Conservation (phyloP, 2,888 invertebrate species). For the Napeogenes inachia region DNA sequence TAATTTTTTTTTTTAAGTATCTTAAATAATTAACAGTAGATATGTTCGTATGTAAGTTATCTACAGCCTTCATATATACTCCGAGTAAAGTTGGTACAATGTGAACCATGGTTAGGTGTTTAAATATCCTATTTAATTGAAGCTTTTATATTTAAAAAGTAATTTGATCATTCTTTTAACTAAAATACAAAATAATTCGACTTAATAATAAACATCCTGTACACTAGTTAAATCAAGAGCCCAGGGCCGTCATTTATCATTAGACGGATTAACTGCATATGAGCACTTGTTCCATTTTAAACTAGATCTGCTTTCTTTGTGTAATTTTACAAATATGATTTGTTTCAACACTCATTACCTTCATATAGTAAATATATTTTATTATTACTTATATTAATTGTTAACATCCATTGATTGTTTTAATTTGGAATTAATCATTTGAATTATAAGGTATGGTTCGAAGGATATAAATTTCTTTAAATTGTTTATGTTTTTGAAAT, state of each 20-base stretch:
- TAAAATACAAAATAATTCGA: background rate
- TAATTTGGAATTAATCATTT: no score
- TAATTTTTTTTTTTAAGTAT: no score
- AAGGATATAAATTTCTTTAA: no score
- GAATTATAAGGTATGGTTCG: no score
- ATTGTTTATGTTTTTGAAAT: background rate
- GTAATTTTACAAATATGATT: constrained; percentile 10
- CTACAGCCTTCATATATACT: no score
- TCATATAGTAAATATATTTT: background rate
- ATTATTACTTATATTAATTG: no score
- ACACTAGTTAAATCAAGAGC: constrained; percentile 47
- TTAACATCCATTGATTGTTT: no score
- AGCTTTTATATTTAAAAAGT: background rate
- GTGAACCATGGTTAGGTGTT: no score
- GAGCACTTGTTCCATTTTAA: constrained; percentile 61
- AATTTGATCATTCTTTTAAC: background rate
- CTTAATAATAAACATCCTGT: constrained; percentile 39
- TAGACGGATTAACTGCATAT: constrained; percentile 58
- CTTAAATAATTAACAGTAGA: no score
- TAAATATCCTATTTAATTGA: no score
- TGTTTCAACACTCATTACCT: background rate
- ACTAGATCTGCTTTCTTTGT: constrained; percentile 38
- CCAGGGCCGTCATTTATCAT: constrained; percentile 61
- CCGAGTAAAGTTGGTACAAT: no score
- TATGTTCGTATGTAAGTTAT: no score